Evolutionary conservation across 2,113 vertebrate species (phyloP).

Genomic region (Atherinomorus stipes): DNA sequence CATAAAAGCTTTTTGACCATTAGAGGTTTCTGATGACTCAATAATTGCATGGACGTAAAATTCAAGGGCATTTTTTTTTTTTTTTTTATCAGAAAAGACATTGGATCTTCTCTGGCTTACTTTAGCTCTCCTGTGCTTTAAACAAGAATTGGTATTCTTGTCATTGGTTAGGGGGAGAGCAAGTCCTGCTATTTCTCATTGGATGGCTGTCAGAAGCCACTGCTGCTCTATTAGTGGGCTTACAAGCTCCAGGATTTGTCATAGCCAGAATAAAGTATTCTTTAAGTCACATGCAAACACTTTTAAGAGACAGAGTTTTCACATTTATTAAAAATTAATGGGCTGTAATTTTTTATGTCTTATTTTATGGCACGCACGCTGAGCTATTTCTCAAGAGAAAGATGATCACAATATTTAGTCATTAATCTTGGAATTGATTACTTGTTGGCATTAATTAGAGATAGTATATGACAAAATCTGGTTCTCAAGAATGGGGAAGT

Average conservation of each 20-base stretch:
- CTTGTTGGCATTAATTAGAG: constrained; percentile 45
- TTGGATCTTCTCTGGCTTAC: constrained; percentile 67
- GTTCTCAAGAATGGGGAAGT: constrained; percentile 16
- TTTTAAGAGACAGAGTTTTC: constrained; percentile 48
- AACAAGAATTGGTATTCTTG: constrained; percentile 81
- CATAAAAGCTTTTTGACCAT: constrained; percentile 32
- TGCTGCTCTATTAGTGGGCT: constrained; percentile 66
- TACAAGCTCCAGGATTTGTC: constrained; percentile 59
- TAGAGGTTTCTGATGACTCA: constrained; percentile 46
- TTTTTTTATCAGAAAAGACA: constrained; percentile 52
- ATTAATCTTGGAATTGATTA: constrained; percentile 55
- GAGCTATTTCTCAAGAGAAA: constrained; percentile 27
- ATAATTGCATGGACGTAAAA: constrained; percentile 38
- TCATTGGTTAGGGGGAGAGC: constrained; percentile 66
- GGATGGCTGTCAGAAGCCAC: constrained; percentile 71
- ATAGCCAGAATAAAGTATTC: constrained; percentile 57
- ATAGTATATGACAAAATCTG: constrained; percentile 12
- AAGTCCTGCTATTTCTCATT: constrained; percentile 74
- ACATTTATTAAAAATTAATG: constrained; percentile 42
- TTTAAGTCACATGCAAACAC: constrained; percentile 53
- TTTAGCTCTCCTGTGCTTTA: constrained; percentile 63
- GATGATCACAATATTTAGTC: constrained; percentile 17
- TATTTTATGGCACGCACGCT: constrained; percentile 9
- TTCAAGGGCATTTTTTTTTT: constrained; percentile 19
- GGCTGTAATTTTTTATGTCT: constrained; percentile 26